phyloP scores from a whole-genome alignment of 2,888 invertebrate species.

The Chrysina gloriosa region DNA sequence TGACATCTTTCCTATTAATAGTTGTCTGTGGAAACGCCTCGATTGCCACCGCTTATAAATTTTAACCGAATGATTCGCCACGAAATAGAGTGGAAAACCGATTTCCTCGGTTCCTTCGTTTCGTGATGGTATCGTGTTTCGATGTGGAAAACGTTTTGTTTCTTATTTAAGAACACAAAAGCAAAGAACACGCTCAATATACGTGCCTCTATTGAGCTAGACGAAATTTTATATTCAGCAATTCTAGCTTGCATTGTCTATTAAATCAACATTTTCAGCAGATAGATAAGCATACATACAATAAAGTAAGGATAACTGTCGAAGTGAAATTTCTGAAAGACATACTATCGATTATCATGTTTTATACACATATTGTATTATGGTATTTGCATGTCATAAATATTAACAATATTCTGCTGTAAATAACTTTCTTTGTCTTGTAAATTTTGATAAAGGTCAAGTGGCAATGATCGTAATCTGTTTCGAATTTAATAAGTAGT shows the following conservation, averaged over 20 bases:
- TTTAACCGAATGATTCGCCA: not conserved
- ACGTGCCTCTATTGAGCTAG: not conserved
- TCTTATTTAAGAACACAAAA: not conserved
- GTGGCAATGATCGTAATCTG: no score
- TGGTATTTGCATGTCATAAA: no score
- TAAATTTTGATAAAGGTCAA: no score
- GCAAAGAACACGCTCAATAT: not conserved
- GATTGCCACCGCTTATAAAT: not conserved
- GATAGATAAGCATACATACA: no score
- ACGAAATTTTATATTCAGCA: not conserved
- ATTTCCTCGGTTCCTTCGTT: not conserved
- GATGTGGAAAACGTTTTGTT: not conserved
- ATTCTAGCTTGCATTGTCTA: not conserved
- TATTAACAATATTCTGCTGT: no score
- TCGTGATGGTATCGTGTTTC: not conserved
- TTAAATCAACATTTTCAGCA: not conserved
- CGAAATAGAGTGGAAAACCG: constrained; percentile 11
- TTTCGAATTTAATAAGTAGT: no score
- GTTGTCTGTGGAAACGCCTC: not conserved
- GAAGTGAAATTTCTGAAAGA: no score
- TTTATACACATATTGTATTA: no score
- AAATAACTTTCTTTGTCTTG: no score
- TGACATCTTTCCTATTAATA: constrained; percentile 4
- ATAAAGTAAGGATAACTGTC: no score
- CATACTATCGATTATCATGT: no score